A percentile compares a stretch with the other conserved stretches of the same genome.
Evolutionary conservation across 64 coral and sea anemone species (phyloP).

Genomic region (Stichodactyla mertensii): DNA sequence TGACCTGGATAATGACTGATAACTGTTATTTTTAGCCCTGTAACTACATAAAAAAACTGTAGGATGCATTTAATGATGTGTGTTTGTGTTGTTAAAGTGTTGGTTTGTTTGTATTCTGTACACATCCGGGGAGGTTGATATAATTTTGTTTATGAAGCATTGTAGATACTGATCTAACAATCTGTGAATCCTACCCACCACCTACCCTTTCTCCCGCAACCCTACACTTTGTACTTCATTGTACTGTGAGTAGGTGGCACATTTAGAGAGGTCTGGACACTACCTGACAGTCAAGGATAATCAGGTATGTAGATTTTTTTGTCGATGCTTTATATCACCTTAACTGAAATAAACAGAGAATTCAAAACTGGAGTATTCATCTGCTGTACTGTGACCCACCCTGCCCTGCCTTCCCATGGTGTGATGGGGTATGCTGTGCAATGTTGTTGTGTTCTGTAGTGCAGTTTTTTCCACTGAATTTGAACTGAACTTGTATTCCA

Average conservation of each 20-base stretch:
- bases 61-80: too few species aligned
- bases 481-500: background rate
- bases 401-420: too few species aligned
- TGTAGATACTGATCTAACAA: conserved; percentile 93
- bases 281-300: conserved; percentile 99
- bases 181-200: conserved; percentile 80
- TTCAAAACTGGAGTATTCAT: too few species aligned
- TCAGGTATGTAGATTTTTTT: conserved; percentile 50
- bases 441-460: too few species aligned
- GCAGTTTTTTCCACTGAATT: too few species aligned
- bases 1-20: too few species aligned
- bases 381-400: too few species aligned
- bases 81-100: background rate
- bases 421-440: too few species aligned
- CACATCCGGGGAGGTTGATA: background rate
- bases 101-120: background rate
- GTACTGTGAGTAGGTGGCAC: conserved; percentile 94
- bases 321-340: background rate
- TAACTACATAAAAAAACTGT: too few species aligned
- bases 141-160: conserved; percentile 86
- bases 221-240: conserved; percentile 48
- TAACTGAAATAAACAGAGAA: too few species aligned
- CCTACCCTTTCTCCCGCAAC: conserved; percentile 29
- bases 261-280: conserved; percentile 99
- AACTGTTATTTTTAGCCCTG: too few species aligned